Evolutionary conservation across 2,113 vertebrate species (phyloP), one percentile per base, ranked within the genome.

Genomic region (Pelecanus crispus): DNA sequence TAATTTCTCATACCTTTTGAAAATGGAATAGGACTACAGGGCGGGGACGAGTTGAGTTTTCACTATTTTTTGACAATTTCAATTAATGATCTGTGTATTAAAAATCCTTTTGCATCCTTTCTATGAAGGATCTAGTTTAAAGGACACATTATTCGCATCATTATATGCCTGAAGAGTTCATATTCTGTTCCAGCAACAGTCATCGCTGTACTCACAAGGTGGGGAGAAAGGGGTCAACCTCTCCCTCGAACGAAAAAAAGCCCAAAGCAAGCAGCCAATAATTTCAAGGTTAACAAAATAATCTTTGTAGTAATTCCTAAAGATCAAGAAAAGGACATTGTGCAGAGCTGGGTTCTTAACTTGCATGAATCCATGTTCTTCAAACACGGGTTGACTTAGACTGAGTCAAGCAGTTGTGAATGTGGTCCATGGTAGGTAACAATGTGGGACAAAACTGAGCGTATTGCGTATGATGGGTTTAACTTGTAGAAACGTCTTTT

Each of bases 381-480:
- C 52, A 75, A 65, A 65, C 8, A 45, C 0, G 2, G 40, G 6
- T 1, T 2, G 6, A 78, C 21, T 32, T 34, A 21, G 26, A 34
- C 4, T 7, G 10, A 56, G 14, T 14, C 16, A 73, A 77, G 36
- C 16, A 24, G 7, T 36, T 24, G 21, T 6, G 38, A 75, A 28
- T 0, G 0, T 28, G 16, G 38, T 7, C 63, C n/a, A 3, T 2
- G 28, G 17, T 19, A 59, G 26, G 29, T 4, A 29, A 29, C 12
- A 11, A 29, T 0, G 4, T 3, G 17, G 66, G 32, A 66, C n/a
- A 82, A 80, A 77, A 22, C 12, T 17, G 9, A 66, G 6, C 2
- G 7, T 2, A 1, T 32, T 3, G 0, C 1, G 3, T 52, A 6
- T 2, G 11, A 32, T 7, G 52, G 21, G 40, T 79, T 75, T 63